Percentiles rank a stretch among this genome's conserved stretches.
phyloP scores from a whole-genome alignment of 2,888 invertebrate genomes.

The Hybos culiciformis region DNA sequence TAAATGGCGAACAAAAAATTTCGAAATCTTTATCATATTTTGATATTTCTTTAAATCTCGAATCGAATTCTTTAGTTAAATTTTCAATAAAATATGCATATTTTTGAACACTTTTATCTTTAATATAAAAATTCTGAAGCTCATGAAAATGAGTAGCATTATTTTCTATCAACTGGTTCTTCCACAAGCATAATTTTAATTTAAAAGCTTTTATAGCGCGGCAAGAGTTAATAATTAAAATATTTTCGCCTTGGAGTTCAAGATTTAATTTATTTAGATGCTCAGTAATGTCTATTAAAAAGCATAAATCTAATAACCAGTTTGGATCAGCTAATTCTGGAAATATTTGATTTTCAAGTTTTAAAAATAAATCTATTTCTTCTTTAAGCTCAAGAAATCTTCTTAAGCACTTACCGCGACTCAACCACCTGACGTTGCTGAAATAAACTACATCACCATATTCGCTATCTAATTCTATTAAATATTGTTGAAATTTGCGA shows the following conservation, averaged over 20 bases:
- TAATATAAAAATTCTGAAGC: neutral
- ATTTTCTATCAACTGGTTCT: neutral
- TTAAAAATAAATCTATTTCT: conserved; percentile 6
- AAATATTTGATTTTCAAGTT: neutral
- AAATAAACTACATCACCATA: conserved; percentile 8
- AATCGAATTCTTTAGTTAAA: neutral
- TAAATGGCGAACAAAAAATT: neutral
- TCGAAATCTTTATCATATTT: neutral
- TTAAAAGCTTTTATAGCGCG: neutral
- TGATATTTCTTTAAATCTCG: neutral
- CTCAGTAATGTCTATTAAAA: neutral
- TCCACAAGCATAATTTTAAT: neutral
- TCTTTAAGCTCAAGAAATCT: conserved; percentile 7
- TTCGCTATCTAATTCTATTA: conserved; percentile 5
- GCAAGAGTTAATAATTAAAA: neutral
- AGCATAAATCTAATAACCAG: neutral
- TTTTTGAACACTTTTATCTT: neutral
- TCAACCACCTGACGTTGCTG: conserved; percentile 7
- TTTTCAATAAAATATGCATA: neutral
- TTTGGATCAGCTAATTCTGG: neutral
- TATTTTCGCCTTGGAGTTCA: neutral
- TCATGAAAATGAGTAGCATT: neutral
- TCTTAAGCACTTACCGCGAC: conserved; percentile 6
- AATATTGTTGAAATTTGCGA: conserved; percentile 3
- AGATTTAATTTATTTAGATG: neutral